phyloP scores from a whole-genome alignment of 2,888 invertebrate genomes.

The Cyclophora albipunctata region DNA sequence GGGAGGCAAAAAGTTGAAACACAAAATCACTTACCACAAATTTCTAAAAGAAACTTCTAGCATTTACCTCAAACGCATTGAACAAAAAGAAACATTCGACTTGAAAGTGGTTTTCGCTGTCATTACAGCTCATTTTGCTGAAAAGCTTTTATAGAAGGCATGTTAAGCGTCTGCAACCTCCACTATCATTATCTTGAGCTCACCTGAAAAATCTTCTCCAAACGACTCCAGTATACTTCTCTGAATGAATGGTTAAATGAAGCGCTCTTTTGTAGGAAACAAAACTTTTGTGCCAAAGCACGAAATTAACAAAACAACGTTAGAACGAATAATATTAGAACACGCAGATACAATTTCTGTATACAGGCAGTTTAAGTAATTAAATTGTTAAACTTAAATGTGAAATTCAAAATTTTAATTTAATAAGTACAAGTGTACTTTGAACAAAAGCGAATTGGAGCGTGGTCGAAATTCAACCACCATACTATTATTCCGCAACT shows the following conservation, averaged over 20 bases:
- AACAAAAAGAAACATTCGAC: slow-evolving; percentile 46
- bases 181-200: slow-evolving; percentile 48
- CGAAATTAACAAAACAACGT: too few relatives aligned
- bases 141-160: slow-evolving; percentile 46
- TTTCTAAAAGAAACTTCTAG: slow-evolving; percentile 13
- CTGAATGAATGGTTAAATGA: slow-evolving; percentile 4
- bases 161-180: slow-evolving; percentile 35
- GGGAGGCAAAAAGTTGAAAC: slow-evolving; percentile 11
- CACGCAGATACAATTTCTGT: too few relatives aligned
- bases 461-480: slow-evolving; percentile 41
- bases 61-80: slow-evolving; percentile 36
- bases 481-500: slow-evolving; percentile 45
- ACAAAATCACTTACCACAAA: slow-evolving; percentile 21
- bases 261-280: background rate
- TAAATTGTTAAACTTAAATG: background rate
- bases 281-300: too few relatives aligned
- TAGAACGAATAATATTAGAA: too few relatives aligned
- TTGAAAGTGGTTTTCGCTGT: slow-evolving; percentile 54
- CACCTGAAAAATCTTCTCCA: slow-evolving; percentile 36
- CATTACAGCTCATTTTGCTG: slow-evolving; percentile 54
- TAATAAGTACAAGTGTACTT: slow-evolving; percentile 33
- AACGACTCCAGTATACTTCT: slow-evolving; percentile 12
- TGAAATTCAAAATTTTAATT: slow-evolving; percentile 32
- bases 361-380: too few relatives aligned
- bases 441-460: slow-evolving; percentile 41